Conservation (phyloP, 2,797 vertebrate genomes). For the Novumbra hubbsi region DNA sequence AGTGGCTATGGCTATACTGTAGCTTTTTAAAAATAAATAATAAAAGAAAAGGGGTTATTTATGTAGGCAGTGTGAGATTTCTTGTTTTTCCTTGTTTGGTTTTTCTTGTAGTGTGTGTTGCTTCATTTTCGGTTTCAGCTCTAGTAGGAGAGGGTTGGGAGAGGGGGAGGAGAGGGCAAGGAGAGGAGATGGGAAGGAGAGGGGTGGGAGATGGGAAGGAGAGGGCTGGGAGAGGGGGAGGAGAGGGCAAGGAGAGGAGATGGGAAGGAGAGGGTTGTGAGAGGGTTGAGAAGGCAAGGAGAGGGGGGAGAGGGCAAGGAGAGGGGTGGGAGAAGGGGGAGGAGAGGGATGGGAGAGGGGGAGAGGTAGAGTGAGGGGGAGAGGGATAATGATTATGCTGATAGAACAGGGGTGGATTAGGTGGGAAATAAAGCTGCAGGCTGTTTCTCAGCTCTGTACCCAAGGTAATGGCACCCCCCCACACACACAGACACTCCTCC, state of each 20-base stretch:
- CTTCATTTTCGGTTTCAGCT: too few species aligned
- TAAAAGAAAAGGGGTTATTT: not conserved
- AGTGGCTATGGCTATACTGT: slow-evolving; percentile 13
- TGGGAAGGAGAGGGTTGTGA: too few species aligned
- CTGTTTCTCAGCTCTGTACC: slow-evolving; percentile 50
- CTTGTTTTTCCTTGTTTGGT: too few species aligned
- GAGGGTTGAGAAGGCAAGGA: too few species aligned
- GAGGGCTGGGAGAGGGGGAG: too few species aligned
- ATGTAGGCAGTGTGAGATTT: not conserved
- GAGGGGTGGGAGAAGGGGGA: slow-evolving; percentile 27
- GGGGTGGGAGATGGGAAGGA: too few species aligned
- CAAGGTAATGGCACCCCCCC: slow-evolving; percentile 18
- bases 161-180: too few species aligned
- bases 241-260: too few species aligned
- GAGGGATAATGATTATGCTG: slow-evolving; percentile 59
- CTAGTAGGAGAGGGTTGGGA: too few species aligned
- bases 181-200: not conserved
- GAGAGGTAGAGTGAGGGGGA: not conserved
- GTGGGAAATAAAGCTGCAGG: slow-evolving; percentile 63
- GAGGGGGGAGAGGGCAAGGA: not conserved
- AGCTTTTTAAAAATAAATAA: not conserved
- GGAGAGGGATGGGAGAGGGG: not conserved
- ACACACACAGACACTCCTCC: slow-evolving; percentile 15
- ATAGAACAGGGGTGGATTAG: slow-evolving; percentile 60
- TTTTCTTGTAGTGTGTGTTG: too few species aligned